Evolutionary conservation across 1,140 invertebrate genomes (phyloP), one percentile per base, ranked within the genome.

Genomic region (Armadillidium nasatum): DNA sequence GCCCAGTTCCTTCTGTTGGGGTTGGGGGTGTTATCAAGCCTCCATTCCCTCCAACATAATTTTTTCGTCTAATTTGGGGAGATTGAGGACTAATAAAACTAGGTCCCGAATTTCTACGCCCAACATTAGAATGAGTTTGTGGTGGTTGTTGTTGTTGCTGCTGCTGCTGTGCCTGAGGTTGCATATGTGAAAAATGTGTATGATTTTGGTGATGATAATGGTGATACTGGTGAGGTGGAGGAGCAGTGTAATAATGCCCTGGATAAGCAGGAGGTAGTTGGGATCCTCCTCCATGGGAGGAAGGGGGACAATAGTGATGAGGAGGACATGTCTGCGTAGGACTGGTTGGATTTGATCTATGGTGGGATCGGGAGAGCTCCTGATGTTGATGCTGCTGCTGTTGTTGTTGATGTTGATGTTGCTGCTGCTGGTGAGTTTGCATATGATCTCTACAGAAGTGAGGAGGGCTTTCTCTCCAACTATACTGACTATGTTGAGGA

Each of bases 401-500:
- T 84, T 54, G 54, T 60, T 22, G 84, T 83, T 50, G 82, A 83
- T 67, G 83, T 82, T 50, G 82, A 80, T 73, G 82, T 82, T 21
- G 81, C 78, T 44, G 83, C 83, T 78, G 84, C 33, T 33, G 33
- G 33, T 33, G 33, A 33, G 33, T 33, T 33, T 33, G 33, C 33
- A 33, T 33, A 60, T 60, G 50, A 19, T 60, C 50, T 81, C 84
- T 83, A 45, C 76, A 82, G 82, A 81, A 81, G 69, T 80, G 76
- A 0, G 85, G 85, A 46, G 91, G 91, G 22, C 89, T 90, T 83
- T 93, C 92, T 82, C 93, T 92, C 92, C 92, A 94, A 84, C 90
- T 90, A 84, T 93, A 94, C 60, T 92, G 90, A 74, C 92, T 91
- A 33, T 91, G 88, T 83, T 94, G 92, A 10, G 92, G 92, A 44